These are phyloP conservation scores for Brachylomia viminalis DNA, from an alignment of 2,888 invertebrate genomes.

Conservation along the genomic window DNA sequence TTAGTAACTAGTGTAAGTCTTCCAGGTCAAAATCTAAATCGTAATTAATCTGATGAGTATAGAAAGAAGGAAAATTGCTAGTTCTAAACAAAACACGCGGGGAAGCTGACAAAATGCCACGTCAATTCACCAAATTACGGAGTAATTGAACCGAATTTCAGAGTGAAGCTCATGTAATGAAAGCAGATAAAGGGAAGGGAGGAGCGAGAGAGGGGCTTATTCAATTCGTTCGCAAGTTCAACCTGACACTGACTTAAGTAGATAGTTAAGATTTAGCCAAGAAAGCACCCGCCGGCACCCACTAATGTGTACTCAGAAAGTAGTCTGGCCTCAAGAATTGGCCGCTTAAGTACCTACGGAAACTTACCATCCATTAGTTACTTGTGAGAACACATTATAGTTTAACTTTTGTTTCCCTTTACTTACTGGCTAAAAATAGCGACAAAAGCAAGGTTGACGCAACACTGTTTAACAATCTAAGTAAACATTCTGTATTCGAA, in stretches of 20 bases:
- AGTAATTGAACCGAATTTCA: conserved; percentile 88
- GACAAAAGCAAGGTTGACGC: conserved; percentile 66
- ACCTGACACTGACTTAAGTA: conserved; percentile 86
- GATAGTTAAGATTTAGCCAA: conserved; percentile 88
- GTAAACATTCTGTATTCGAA: conserved; percentile 47
- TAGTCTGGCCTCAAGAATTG: conserved; percentile 86
- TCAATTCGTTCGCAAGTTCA: conserved; percentile 83
- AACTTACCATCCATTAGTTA: conserved; percentile 89
- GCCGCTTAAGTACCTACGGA: conserved; percentile 87
- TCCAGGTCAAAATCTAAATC: conserved; percentile 11
- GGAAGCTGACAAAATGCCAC: conserved; percentile 87
- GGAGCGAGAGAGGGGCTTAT: conserved; percentile 82
- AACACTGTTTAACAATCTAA: conserved; percentile 59
- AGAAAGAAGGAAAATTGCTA: conserved; percentile 68
- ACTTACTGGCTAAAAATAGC: conserved; percentile 77
- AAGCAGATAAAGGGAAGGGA: conserved; percentile 85
- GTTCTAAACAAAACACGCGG: conserved; percentile 76
- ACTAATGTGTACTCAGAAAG: conserved; percentile 89
- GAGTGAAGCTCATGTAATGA: conserved; percentile 87
- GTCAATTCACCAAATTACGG: conserved; percentile 86
- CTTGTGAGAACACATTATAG: conserved; percentile 87
- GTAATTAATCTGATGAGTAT: conserved; percentile 57
- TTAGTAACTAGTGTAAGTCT: background rate
- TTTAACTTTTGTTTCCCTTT: conserved; percentile 86
- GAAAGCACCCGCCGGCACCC: conserved; percentile 80